These are phyloP conservation scores for Malacosoma neustria DNA, from an alignment of 2,888 invertebrate genomes.

Conservation along the genomic window DNA sequence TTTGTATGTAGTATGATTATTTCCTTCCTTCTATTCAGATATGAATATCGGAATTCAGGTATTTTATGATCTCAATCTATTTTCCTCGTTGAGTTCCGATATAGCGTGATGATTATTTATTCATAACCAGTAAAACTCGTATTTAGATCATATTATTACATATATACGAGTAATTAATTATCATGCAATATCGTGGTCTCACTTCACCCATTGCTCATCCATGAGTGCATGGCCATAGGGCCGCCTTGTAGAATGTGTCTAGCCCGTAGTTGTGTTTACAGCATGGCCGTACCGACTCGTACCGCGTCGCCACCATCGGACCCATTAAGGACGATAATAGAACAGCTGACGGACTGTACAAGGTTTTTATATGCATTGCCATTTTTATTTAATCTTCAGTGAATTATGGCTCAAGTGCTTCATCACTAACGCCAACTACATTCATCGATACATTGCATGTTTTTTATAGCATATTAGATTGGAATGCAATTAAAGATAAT, in stretches of 20 bases:
- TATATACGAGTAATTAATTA: background rate
- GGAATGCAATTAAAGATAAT: too few species aligned
- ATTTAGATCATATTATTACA: too few species aligned
- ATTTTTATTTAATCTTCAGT: conserved; percentile 38
- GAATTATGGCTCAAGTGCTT: conserved; percentile 18
- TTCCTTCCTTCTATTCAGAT: background rate
- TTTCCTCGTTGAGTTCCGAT: conserved; percentile 6
- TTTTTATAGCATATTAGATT: conserved; percentile 4
- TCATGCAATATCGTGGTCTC: conserved; percentile 32
- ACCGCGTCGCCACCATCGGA: conserved; percentile 96
- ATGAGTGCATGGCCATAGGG: conserved; percentile 64
- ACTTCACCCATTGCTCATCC: conserved; percentile 34
- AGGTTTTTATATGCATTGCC: conserved; percentile 79
- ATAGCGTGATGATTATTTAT: conserved; percentile 1
- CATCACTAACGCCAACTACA: conserved; percentile 1
- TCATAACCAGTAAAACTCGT: too few species aligned
- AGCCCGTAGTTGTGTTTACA: conserved; percentile 79
- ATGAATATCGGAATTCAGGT: background rate
- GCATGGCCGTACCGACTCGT: conserved; percentile 97
- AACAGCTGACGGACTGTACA: conserved; percentile 94
- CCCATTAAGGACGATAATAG: conserved; percentile 95
- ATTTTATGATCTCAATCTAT: conserved; percentile 2
- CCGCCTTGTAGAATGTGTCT: conserved; percentile 70
- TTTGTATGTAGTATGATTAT: too few species aligned
- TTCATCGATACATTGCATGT: conserved; percentile 3